Base-by-base conservation (phyloP, 1,140 invertebrate species). In the Pachyrhynchus sulphureomaculatus region DNA sequence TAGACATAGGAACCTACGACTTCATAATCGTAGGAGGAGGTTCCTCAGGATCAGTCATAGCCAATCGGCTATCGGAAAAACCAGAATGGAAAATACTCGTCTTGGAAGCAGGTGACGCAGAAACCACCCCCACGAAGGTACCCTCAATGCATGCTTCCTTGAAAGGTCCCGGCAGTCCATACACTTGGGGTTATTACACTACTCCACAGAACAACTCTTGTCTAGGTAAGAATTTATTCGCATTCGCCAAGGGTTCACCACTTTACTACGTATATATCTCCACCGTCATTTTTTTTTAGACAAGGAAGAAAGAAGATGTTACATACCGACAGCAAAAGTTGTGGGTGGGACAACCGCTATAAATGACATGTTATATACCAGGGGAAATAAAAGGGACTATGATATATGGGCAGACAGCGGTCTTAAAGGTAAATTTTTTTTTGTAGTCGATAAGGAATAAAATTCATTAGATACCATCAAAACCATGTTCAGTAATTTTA, bases 361-460 rank as follows among this genome's bases (percentile, higher is more conserved):
- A 21, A 95, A 96, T 73, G 91, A 88, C 55, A 93, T 95, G 91
- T 86, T 93, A 9, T 93, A 94, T 73, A 88, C 91, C 0, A 80
- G 93, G 18, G 93, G 93, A 0, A 86, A 92, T 76, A 80, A 80
- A 1, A 62, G 67, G 15, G 84, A 86, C 60, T 86, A 81, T 54
- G 81, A 86, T 52, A 74, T 77, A 45, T 93, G 91, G 91, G 84
- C 82, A 32, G 62, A 60, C 21, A 51, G 1, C 37, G 41, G 37
- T 13, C 39, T 60, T 5, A 51, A 52, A 42, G 57, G 47, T 60
- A 68, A 68, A 6, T n/a, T n/a, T n/a, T n/a, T n/a, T n/a, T n/a
- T n/a, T n/a, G n/a, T n/a, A n/a, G n/a, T n/a, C n/a, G n/a, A n/a
- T n/a, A n/a, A n/a, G n/a, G n/a, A n/a, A n/a, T n/a, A n/a, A n/a